phyloP scores from a whole-genome alignment of 2,888 invertebrate species.

The Quadroppia sp. region DNA sequence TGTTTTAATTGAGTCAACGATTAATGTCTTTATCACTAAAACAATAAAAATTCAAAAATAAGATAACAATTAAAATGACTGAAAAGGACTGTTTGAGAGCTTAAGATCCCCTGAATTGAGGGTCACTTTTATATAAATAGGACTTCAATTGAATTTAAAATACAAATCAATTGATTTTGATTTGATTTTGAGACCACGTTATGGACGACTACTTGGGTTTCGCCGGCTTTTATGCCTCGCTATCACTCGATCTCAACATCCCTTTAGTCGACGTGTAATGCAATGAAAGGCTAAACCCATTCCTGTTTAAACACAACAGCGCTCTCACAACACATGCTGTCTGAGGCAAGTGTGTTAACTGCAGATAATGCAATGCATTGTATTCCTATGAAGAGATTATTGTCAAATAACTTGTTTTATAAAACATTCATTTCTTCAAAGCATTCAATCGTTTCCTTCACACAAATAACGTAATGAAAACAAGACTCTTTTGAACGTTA shows the following conservation, averaged over 20 bases:
- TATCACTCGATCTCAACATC: not conserved
- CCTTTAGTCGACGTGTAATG: slow-evolving; percentile 27
- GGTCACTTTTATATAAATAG: no score
- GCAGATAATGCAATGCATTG: not conserved
- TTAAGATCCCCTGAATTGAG: no score
- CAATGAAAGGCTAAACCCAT: slow-evolving; percentile 7
- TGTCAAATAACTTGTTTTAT: not conserved
- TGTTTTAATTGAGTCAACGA: no score
- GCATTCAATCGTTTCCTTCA: not conserved
- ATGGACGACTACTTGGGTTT: not conserved
- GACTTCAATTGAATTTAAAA: no score
- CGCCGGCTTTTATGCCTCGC: not conserved
- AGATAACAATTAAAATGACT: no score
- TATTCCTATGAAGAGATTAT: not conserved
- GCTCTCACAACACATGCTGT: not conserved
- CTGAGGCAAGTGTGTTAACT: not conserved
- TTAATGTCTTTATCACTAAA: no score
- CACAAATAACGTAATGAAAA: not conserved
- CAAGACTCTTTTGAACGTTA: not conserved
- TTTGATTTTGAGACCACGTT: not conserved
- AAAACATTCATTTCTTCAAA: no score
- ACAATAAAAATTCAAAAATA: no score
- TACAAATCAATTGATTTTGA: not conserved
- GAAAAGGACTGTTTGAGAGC: no score
- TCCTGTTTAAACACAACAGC: not conserved